A percentile compares a stretch with the other conserved stretches of the same genome.
Evolutionary conservation across 2,888 invertebrate species (phyloP).

Genomic region (Agriopis aurantiaria): DNA sequence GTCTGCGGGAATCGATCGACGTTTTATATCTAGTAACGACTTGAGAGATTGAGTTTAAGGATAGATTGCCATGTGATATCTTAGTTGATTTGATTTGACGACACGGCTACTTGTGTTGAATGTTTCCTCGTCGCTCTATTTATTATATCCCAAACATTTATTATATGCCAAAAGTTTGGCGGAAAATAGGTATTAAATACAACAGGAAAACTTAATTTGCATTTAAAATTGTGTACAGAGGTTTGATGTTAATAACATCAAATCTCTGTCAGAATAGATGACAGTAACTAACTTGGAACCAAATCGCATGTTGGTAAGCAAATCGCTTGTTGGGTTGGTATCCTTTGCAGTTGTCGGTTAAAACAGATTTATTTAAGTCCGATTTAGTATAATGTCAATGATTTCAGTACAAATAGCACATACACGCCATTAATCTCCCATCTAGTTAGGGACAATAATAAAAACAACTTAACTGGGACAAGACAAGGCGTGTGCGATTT

Average conservation of each 20-base stretch:
- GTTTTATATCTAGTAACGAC: slow-evolving; percentile 40
- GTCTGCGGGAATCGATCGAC: slow-evolving; percentile 44
- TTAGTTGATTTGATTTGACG: slow-evolving; percentile 17
- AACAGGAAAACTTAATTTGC: not conserved
- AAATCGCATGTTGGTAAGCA: too few species aligned
- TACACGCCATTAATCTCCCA: slow-evolving; percentile 9
- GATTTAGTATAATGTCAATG: slow-evolving; percentile 5
- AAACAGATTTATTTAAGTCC: not conserved
- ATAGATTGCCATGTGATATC: slow-evolving; percentile 23
- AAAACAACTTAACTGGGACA: slow-evolving; percentile 9
- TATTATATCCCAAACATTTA: not conserved
- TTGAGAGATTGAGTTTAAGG: slow-evolving; percentile 7
- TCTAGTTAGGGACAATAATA: slow-evolving; percentile 2
- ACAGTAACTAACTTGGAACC: too few species aligned
- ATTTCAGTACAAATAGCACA: not conserved
- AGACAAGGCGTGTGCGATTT: slow-evolving; percentile 18
- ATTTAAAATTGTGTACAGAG: not conserved
- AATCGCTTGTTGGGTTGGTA: too few species aligned
- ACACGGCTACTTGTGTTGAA: not conserved
- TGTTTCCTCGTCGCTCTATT: slow-evolving; percentile 1
- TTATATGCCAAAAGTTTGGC: not conserved
- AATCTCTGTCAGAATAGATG: not conserved
- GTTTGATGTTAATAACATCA: not conserved
- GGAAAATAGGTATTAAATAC: not conserved
- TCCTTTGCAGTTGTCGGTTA: too few species aligned